Evolutionary conservation across 2,113 vertebrate species (phyloP).

Genomic region (Chlamydotis undulata): DNA sequence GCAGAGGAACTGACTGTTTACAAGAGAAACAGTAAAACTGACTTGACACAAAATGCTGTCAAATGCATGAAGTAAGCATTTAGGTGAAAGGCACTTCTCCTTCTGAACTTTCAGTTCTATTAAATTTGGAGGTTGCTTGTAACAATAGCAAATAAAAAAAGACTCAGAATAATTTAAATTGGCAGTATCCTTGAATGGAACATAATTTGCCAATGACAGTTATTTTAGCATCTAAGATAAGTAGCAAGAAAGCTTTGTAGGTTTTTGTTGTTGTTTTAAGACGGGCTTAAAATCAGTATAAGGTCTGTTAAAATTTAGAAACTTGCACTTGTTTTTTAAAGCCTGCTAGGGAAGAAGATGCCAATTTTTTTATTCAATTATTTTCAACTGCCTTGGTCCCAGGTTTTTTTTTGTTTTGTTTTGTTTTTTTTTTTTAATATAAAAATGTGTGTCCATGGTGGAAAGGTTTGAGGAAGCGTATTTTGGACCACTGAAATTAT

Average conservation of each 20-base stretch:
- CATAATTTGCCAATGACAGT: not conserved
- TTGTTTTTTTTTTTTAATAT: not conserved
- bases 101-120: not conserved
- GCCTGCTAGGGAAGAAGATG: not conserved
- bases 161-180: not conserved
- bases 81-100: not conserved
- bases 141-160: not conserved
- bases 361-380: not conserved
- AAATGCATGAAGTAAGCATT: not conserved
- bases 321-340: not conserved
- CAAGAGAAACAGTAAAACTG: slow-evolving; percentile 13
- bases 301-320: not conserved
- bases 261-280: not conserved
- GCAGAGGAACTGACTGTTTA: not conserved
- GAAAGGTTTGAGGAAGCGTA: not conserved
- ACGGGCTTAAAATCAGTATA: not conserved
- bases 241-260: not conserved
- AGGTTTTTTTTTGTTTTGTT: not conserved
- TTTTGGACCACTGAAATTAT: not conserved
- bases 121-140: not conserved
- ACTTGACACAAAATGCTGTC: slow-evolving; percentile 1
- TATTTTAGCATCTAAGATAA: not conserved
- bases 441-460: not conserved
- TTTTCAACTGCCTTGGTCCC: not conserved
- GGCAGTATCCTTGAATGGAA: not conserved